These are phyloP conservation scores for Ceyx margarethae DNA, from an alignment of 2,113 vertebrate species.

Conservation along the genomic window DNA sequence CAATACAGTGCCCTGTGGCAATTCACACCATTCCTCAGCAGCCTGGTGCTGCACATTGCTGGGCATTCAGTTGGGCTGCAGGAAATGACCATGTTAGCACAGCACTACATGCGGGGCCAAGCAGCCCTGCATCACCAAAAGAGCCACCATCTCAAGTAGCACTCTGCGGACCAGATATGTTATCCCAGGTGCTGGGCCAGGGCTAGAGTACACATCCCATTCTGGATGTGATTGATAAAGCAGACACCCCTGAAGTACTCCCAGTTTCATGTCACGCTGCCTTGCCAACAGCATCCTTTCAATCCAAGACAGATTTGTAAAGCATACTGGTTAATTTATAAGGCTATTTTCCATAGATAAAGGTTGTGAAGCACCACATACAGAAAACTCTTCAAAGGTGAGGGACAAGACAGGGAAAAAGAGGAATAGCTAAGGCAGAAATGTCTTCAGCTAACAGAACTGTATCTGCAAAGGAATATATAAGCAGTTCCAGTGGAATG, in stretches of 20 bases:
- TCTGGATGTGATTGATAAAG: background rate
- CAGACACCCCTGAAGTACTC: background rate
- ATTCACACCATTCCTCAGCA: background rate
- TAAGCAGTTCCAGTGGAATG: background rate
- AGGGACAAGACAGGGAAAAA: rapidly evolving
- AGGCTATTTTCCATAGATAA: background rate
- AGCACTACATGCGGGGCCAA: background rate
- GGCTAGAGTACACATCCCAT: background rate
- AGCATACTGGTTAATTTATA: background rate
- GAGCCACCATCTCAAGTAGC: background rate
- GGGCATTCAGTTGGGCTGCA: rapidly evolving
- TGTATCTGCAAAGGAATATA: background rate
- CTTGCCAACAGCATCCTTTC: background rate
- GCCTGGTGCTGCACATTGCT: background rate
- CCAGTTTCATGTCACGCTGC: background rate
- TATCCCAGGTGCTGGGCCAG: background rate
- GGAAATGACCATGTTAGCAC: rapidly evolving
- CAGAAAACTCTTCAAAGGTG: background rate
- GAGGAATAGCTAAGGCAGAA: background rate
- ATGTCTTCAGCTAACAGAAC: background rate
- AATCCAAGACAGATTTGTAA: background rate
- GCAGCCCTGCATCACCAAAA: background rate
- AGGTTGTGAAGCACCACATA: background rate
- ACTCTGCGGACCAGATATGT: rapidly evolving
- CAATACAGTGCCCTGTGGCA: rapidly evolving